These are phyloP conservation scores for Julus scandinavius DNA, from an alignment of 2,888 invertebrate species.

Conservation along the genomic window DNA sequence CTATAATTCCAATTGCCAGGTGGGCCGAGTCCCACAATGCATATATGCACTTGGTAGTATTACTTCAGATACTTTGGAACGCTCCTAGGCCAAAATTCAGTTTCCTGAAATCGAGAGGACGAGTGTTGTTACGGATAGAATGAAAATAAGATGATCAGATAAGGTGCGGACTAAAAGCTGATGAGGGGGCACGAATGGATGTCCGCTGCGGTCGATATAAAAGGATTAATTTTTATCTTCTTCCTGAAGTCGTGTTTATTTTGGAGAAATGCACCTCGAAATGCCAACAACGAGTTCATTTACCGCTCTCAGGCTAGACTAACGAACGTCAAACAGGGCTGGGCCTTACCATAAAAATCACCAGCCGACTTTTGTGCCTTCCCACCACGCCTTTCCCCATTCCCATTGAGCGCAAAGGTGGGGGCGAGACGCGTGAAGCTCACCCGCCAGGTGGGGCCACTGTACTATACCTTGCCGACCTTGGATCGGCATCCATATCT, in stretches of 20 bases:
- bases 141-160: conserved; percentile 8
- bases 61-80: not conserved
- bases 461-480: not conserved
- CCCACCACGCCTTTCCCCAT: conserved; percentile 33
- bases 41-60: too few relatives aligned
- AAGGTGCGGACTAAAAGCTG: not conserved
- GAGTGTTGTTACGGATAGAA: not conserved
- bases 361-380: not conserved
- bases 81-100: not conserved
- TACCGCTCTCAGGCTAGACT: conserved; percentile 24
- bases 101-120: conserved; percentile 33
- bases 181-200: conserved; percentile 22
- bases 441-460: conserved; percentile 19
- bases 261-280: conserved; percentile 1
- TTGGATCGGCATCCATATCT: too few relatives aligned
- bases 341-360: not conserved
- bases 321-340: conserved; percentile 24
- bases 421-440: conserved; percentile 8
- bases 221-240: conserved; percentile 33
- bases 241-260: conserved; percentile 33
- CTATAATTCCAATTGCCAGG: too few relatives aligned
- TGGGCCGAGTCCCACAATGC: too few relatives aligned
- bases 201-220: conserved; percentile 33
- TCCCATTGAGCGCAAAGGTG: not conserved
- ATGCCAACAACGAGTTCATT: conserved; percentile 27